Percentiles rank a stretch among this genome's conserved stretches.
These are phyloP conservation scores for Petrolisthes cinctipes DNA, from an alignment of 2,888 invertebrate species.

Conservation along the genomic window DNA sequence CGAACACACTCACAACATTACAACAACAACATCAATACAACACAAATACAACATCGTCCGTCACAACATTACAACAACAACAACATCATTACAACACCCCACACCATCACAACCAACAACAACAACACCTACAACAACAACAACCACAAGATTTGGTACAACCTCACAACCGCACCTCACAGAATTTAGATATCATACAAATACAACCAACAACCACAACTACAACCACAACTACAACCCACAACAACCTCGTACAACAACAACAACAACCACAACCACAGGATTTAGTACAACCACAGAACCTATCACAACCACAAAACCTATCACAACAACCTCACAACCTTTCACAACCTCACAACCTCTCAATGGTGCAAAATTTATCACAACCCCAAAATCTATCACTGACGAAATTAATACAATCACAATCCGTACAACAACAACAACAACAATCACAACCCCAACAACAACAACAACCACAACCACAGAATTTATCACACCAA, in stretches of 20 bases:
- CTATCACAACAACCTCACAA: constrained; percentile 54
- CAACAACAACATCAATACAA: constrained; percentile 8
- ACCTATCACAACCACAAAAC: constrained; percentile 52
- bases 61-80: constrained; percentile 35
- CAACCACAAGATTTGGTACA: constrained; percentile 48
- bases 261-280: constrained; percentile 36
- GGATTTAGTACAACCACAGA: constrained; percentile 44
- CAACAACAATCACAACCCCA: constrained; percentile 34
- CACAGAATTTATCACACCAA: constrained; percentile 37
- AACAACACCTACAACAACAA: neutral
- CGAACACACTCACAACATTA: constrained; percentile 40
- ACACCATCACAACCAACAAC: constrained; percentile 44
- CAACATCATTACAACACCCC: constrained; percentile 32
- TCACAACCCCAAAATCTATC: constrained; percentile 57
- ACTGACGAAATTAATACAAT: constrained; percentile 3
- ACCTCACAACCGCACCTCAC: constrained; percentile 40
- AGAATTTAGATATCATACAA: too few relatives aligned
- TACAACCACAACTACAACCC: constrained; percentile 26
- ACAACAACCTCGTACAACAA: constrained; percentile 35
- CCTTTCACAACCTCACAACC: constrained; percentile 48
- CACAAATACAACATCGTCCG: constrained; percentile 35
- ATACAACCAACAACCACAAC: constrained; percentile 29
- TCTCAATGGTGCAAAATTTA: constrained; percentile 41
- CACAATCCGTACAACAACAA: constrained; percentile 39
- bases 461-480: constrained; percentile 31